A percentile compares a stretch with the other conserved stretches of the same genome.
Conservation (phyloP, 2,113 vertebrate genomes). For the Nycticryphes semicollaris region DNA sequence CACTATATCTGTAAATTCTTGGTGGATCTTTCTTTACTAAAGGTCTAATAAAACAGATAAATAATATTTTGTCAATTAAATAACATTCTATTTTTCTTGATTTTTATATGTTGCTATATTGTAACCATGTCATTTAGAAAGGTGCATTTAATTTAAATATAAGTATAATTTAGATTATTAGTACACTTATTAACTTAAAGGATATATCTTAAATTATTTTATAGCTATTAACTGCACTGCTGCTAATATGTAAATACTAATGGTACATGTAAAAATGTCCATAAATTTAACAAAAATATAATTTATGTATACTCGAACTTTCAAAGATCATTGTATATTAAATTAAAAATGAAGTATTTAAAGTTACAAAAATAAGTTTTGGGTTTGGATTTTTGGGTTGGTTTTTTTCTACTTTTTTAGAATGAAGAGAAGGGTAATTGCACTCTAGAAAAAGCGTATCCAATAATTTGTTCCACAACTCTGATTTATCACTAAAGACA, state of each 20-base stretch:
- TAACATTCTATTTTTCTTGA: background rate
- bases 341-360: background rate
- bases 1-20: background rate
- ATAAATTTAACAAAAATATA: background rate
- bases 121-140: background rate
- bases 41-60: background rate
- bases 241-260: background rate
- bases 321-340: background rate
- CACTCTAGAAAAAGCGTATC: slow-evolving; percentile 38
- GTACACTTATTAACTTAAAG: background rate
- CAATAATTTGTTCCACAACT: slow-evolving; percentile 53
- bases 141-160: background rate
- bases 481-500: slow-evolving; percentile 59
- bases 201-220: background rate
- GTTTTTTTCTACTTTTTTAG: slow-evolving; percentile 7
- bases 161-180: background rate
- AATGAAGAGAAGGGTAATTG: background rate
- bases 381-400: background rate
- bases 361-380: background rate
- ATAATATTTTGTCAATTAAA: background rate
- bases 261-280: background rate
- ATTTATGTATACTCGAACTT: background rate
- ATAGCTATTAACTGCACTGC: background rate
- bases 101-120: background rate
- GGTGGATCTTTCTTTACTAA: background rate